These are phyloP conservation scores for Crepidodera aurea DNA, from an alignment of 2,888 invertebrate species.

Conservation along the genomic window DNA sequence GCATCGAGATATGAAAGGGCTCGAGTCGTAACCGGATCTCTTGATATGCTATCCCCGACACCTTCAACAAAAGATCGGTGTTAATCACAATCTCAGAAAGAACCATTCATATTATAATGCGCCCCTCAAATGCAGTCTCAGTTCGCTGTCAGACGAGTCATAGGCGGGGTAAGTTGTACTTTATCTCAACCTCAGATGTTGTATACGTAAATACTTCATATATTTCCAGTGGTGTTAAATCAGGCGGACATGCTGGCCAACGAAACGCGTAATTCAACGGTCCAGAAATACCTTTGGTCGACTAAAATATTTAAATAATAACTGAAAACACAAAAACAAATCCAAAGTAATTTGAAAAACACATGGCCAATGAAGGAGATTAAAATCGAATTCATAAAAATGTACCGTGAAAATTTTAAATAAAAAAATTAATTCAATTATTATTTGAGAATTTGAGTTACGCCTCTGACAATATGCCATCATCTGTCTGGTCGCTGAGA, in stretches of 20 bases:
- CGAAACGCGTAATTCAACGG: too few relatives aligned
- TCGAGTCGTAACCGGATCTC: slow-evolving; percentile 27
- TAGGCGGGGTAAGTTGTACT: not conserved
- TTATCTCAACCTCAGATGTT: not conserved
- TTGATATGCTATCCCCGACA: slow-evolving; percentile 29
- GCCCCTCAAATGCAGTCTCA: slow-evolving; percentile 24
- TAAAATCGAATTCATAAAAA: too few relatives aligned
- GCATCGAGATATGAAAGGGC: slow-evolving; percentile 14
- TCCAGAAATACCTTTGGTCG: too few relatives aligned
- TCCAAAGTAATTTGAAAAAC: too few relatives aligned
- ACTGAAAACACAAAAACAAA: too few relatives aligned
- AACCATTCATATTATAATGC: slow-evolving; percentile 31
- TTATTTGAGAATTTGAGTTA: too few relatives aligned
- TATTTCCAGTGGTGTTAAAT: too few relatives aligned
- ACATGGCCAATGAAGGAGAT: too few relatives aligned
- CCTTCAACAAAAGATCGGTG: slow-evolving; percentile 34
- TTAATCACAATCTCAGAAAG: slow-evolving; percentile 30
- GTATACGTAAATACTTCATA: not conserved
- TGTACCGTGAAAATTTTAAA: too few relatives aligned
- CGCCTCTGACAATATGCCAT: slow-evolving; percentile 6
- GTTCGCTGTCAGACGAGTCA: not conserved
- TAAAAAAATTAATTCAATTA: too few relatives aligned
- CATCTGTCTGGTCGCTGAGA: slow-evolving; percentile 3
- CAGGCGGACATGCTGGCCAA: too few relatives aligned
- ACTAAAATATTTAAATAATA: too few relatives aligned